Percentiles rank a stretch among this genome's conserved stretches.
Conservation (phyloP, 1,140 invertebrate species). For the Drosophila nikananu region DNA sequence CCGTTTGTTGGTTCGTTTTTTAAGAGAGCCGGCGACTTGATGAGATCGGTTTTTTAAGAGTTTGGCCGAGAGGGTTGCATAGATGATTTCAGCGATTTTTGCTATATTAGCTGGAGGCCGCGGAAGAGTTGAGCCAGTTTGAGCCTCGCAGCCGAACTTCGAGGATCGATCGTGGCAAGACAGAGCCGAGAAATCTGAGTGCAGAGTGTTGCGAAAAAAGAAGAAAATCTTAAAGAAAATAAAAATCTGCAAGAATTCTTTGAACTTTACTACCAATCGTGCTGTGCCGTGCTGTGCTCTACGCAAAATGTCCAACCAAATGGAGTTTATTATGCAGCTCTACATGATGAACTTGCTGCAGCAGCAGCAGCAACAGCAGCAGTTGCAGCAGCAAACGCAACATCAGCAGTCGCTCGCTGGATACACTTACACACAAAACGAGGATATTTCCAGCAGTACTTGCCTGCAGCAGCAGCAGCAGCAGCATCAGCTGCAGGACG, state of each 20-base stretch:
- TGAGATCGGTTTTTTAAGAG: constrained; percentile 74
- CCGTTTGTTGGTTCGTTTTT: constrained; percentile 29
- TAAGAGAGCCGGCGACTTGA: constrained; percentile 45
- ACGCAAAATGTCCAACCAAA: constrained; percentile 78
- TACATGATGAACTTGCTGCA: constrained; percentile 84
- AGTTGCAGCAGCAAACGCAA: constrained; percentile 47
- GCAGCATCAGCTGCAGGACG: constrained; percentile 32
- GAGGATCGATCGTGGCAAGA: constrained; percentile 59
- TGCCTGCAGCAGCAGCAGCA: constrained; percentile 62
- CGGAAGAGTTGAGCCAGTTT: constrained; percentile 85
- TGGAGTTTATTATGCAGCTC: constrained; percentile 84
- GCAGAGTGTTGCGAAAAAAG: constrained; percentile 33
- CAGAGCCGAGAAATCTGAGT: constrained; percentile 34
- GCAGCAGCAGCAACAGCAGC: constrained; percentile 74
- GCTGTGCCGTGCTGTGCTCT: constrained; percentile 54
- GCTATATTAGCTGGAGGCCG: constrained; percentile 74
- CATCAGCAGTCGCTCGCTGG: constrained; percentile 42
- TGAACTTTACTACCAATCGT: constrained; percentile 35
- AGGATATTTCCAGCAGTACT: constrained; percentile 79
- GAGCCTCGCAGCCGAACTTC: constrained; percentile 80
- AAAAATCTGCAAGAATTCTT: constrained; percentile 51
- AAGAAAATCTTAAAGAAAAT: constrained; percentile 29
- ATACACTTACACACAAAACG: constrained; percentile 64
- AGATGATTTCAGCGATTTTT: constrained; percentile 61
- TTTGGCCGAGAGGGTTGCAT: constrained; percentile 64